Evolutionary conservation across 2,888 invertebrate genomes (phyloP), one percentile per base, ranked within the genome.

Genomic region (Salticus scenicus): DNA sequence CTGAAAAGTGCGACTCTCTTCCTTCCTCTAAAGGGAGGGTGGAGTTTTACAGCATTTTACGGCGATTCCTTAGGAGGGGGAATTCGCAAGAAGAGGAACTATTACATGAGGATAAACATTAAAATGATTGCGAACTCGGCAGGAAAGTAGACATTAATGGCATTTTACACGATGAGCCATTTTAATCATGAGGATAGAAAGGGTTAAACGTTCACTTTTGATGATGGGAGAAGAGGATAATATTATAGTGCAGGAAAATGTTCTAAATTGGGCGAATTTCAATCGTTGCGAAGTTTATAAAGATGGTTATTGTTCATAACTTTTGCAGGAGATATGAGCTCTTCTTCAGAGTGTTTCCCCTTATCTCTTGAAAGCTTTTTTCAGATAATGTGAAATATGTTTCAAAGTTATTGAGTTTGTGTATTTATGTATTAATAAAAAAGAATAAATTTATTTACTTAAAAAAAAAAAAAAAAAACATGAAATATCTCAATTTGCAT

Each of bases 131-230:
- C 57, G 20, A 8, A 24, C 24, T 24, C 24, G 7, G 20, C 24
- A 24, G 24, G 24, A 24, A 24, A 12, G 24, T 4, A 24, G 24
- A 57, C 57, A 17, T 57, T 57, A 57, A 57, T 24, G 24, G 57
- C 57, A 24, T 57, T 57, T 57, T 57, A 57, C 24, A 24, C 57
- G 57, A 57, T 57, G 24, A 64, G 71, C 42, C 71, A 64, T 78
- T 78, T 78, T 78, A 78, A 78, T 78, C 71, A 78, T 70, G 41
- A 42, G 42, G 42, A 63, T 77, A 7, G 77, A 30, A 63, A 63
- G 63, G 63, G 63, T 70, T 28, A 71, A 78, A 30, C 57, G 27
- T 20, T 71, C 57, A 24, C 57, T 57, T 4, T 24, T 24, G 57
- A 57, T 57, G 57, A 57, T 57, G 24, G 57, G 24, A 24, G 12